Evolutionary conservation across 2,113 vertebrate species (phyloP).

Genomic region (Stigmatopora nigra): DNA sequence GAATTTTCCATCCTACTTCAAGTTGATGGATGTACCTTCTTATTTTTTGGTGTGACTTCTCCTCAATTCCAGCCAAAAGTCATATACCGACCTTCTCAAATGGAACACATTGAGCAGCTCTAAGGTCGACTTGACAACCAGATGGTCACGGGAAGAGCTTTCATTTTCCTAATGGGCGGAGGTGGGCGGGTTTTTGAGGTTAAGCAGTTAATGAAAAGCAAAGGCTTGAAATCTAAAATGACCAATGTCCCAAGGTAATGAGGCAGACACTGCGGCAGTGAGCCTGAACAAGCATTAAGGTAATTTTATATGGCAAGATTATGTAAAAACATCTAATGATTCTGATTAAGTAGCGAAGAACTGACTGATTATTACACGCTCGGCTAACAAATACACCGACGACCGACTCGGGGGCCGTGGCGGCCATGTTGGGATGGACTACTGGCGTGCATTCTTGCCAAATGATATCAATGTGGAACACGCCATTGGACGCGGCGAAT

Average conservation of each 20-base stretch:
- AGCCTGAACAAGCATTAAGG: constrained; percentile 62
- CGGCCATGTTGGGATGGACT: constrained; percentile 54
- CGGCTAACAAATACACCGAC: constrained; percentile 50
- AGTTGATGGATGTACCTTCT: neutral
- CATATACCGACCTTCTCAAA: constrained; percentile 48
- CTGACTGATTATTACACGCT: constrained; percentile 49
- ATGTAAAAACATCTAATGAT: constrained; percentile 62
- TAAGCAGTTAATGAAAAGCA: constrained; percentile 71
- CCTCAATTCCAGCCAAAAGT: constrained; percentile 39
- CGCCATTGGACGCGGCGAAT: constrained; percentile 44
- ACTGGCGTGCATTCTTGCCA: constrained; percentile 46
- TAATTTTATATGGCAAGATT: constrained; percentile 62
- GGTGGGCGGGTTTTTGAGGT: constrained; percentile 20
- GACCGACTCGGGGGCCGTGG: constrained; percentile 34
- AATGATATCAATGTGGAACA: constrained; percentile 51
- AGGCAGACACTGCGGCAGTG: constrained; percentile 48
- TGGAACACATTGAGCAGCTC: constrained; percentile 55
- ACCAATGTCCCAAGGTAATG: constrained; percentile 69
- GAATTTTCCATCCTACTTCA: neutral
- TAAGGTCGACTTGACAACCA: constrained; percentile 62
- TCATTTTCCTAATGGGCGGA: constrained; percentile 60
- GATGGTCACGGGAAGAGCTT: constrained; percentile 60
- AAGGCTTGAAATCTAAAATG: constrained; percentile 69
- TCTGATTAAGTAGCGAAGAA: constrained; percentile 54
- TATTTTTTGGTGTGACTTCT: constrained; percentile 22